These are phyloP conservation scores for Cirrhinus mrigala DNA, from an alignment of 2,797 vertebrate species.

Conservation along the genomic window DNA sequence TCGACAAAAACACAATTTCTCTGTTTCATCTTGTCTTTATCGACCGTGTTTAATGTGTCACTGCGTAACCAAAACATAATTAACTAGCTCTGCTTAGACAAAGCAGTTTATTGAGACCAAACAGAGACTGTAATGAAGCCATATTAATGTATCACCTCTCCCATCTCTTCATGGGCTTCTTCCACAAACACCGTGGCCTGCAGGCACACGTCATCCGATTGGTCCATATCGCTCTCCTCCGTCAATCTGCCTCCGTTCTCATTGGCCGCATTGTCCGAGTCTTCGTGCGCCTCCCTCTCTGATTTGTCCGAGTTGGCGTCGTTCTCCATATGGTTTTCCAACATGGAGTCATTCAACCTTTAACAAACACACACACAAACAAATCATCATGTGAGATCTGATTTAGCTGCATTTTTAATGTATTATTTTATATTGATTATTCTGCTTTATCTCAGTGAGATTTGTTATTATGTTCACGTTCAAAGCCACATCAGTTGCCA, in stretches of 20 bases:
- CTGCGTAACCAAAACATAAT: not conserved
- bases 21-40: not conserved
- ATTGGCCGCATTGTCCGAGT: slow-evolving; percentile 84
- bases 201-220: slow-evolving; percentile 83
- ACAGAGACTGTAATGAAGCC: not conserved
- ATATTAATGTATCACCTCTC: slow-evolving; percentile 81
- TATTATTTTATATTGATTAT: not conserved
- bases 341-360: slow-evolving; percentile 86
- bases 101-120: not conserved
- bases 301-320: slow-evolving; percentile 94
- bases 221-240: slow-evolving; percentile 90
- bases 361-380: slow-evolving; percentile 44
- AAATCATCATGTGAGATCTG: slow-evolving; percentile 17
- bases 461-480: slow-evolving; percentile 12
- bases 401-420: not conserved
- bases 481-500: slow-evolving; percentile 55
- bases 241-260: slow-evolving; percentile 86
- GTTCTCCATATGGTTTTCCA: slow-evolving; percentile 88
- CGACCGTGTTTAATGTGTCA: not conserved
- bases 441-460: not conserved
- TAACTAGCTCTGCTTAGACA: not conserved
- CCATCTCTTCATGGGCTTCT: slow-evolving; percentile 91
- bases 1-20: not conserved
- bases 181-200: slow-evolving; percentile 90
- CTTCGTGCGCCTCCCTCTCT: slow-evolving; percentile 88